Evolutionary conservation across 2,888 invertebrate genomes (phyloP), one percentile per base, ranked within the genome.

Genomic region (Dromius quadrimaculatus): DNA sequence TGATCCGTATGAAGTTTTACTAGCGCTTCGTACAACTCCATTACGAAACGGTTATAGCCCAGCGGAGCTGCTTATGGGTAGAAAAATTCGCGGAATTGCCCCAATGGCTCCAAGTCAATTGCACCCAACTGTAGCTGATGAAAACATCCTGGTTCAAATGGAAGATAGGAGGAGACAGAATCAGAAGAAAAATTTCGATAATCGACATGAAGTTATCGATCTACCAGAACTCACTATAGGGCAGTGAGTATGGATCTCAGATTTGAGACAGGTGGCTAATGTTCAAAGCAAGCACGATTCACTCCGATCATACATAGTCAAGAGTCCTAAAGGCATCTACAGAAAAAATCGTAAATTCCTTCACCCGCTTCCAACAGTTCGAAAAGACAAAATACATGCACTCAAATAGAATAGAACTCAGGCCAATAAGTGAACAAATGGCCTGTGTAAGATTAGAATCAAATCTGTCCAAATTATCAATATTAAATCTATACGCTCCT

Each of bases 21-120:
- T 78, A 47, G 74, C 74, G 11, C 75, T 75, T 45, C 64, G 77
- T 1, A 63, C 74, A 2, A 13, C 76, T 11, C 75, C 76, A 0
- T 63, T 76, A 22, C 66, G 72, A 11, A 74, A 73, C 47, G 76
- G 77, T 8, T 75, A 72, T 57, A 75, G 74, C 19, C 76, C 78
- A 13, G 75, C 76, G 2, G 76, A 78, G 71, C 71, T 78, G 6
- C 73, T 77, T 5, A 74, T 77, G 73, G 76, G 76, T 11, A 23
- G 77, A 17, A 74, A 73, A 36, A 69, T 77, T 23, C 63, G 76
- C 41, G 73, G 74, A 59, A 59, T 72, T 4, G 43, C 77, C 0
- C 75, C 75, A 5, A 59, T 71, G 8, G 23, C 70, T 9, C 41
- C 69, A 13, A 28, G 45, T 41, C 43, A 71, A 34, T 13, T 59